phyloP scores from a whole-genome alignment of 1,140 invertebrate species.

The Tetramorium alpestre region DNA sequence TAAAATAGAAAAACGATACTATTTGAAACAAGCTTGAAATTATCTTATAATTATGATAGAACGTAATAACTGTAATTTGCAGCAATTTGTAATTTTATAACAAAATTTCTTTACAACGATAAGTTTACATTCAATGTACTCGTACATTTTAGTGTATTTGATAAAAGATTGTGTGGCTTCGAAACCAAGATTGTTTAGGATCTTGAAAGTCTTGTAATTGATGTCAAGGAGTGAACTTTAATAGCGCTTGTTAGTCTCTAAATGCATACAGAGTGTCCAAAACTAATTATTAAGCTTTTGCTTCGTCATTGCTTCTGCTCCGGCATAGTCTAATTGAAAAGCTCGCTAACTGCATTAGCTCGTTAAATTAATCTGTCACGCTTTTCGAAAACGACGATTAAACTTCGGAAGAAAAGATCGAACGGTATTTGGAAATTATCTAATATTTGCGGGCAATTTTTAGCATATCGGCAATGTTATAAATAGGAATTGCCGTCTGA shows the following conservation, averaged over 20 bases:
- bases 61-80: neutral
- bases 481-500: conserved; percentile 29
- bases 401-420: neutral
- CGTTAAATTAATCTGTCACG: conserved; percentile 11
- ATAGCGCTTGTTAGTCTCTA: conserved; percentile 32
- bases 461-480: neutral
- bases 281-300: conserved; percentile 38
- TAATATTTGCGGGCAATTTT: neutral
- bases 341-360: neutral
- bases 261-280: neutral
- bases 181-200: neutral
- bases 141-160: neutral
- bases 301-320: neutral
- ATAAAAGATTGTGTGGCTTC: neutral
- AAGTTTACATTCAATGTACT: neutral
- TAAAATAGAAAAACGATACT: neutral
- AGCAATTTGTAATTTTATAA: neutral
- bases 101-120: neutral
- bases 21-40: neutral
- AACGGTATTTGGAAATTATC: neutral
- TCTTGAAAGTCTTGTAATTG: neutral
- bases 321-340: neutral
- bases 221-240: conserved; percentile 14
- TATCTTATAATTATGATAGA: neutral
- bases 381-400: neutral